Evolutionary conservation across 2,113 vertebrate species (phyloP).

Genomic region (Urocynchramus pylzowi): DNA sequence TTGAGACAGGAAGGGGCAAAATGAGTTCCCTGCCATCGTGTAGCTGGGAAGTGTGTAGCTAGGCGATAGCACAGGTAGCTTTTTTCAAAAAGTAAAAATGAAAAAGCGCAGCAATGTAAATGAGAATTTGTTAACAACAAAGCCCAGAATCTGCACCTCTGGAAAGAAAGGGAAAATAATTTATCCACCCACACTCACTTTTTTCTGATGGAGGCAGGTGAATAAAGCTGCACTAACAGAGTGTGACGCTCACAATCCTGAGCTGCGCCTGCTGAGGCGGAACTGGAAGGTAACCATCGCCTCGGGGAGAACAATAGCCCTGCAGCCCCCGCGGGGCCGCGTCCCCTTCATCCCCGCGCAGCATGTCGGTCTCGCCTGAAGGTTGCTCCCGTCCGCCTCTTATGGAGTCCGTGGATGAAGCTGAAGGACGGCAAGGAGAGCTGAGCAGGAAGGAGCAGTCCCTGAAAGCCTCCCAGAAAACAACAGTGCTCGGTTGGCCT

Average conservation of each 20-base stretch:
- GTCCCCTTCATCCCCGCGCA: background rate
- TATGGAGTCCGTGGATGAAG: constrained; percentile 67
- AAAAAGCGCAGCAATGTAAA: constrained; percentile 68
- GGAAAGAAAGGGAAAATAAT: constrained; percentile 76
- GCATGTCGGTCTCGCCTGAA: constrained; percentile 18
- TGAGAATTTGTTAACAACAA: constrained; percentile 72
- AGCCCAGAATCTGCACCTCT: constrained; percentile 68
- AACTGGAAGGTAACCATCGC: constrained; percentile 39
- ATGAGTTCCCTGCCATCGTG: background rate
- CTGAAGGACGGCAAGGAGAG: constrained; percentile 42
- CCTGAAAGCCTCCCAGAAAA: constrained; percentile 59
- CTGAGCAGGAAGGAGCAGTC: constrained; percentile 57
- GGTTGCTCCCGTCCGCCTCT: constrained; percentile 61
- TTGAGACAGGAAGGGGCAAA: background rate
- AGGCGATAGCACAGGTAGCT: background rate
- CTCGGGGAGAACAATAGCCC: constrained; percentile 18
- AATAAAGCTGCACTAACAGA: constrained; percentile 70
- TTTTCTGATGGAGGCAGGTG: constrained; percentile 76
- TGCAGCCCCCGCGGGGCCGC: background rate
- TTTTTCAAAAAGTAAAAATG: constrained; percentile 43
- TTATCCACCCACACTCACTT: constrained; percentile 74
- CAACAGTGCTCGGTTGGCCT: constrained; percentile 54
- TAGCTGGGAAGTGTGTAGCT: background rate
- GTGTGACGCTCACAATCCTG: constrained; percentile 64
- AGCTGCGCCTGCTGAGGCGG: constrained; percentile 52